These are phyloP conservation scores for Bibio marci DNA, from an alignment of 2,888 invertebrate genomes.

Conservation along the genomic window DNA sequence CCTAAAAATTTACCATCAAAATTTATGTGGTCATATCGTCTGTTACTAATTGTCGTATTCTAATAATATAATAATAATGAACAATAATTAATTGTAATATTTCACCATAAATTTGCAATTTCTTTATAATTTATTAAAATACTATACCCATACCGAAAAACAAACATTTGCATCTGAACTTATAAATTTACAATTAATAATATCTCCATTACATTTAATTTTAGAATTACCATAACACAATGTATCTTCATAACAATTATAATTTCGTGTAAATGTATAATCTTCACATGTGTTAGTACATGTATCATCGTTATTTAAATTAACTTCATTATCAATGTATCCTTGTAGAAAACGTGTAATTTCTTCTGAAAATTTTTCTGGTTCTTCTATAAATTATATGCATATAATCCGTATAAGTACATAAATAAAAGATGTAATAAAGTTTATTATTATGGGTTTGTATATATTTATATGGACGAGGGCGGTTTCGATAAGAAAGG, in stretches of 20 bases:
- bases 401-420: too few relatives aligned
- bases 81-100: not conserved
- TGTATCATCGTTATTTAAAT: slow-evolving; percentile 47
- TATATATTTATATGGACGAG: too few relatives aligned
- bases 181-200: slow-evolving; percentile 50
- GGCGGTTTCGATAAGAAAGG: too few relatives aligned
- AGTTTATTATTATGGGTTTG: too few relatives aligned
- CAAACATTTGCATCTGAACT: slow-evolving; percentile 69
- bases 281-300: slow-evolving; percentile 57
- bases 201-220: slow-evolving; percentile 40
- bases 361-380: too few relatives aligned
- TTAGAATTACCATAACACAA: slow-evolving; percentile 38
- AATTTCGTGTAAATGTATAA: slow-evolving; percentile 42
- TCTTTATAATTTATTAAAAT: not conserved
- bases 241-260: slow-evolving; percentile 46
- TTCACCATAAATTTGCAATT: not conserved
- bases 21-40: too few relatives aligned
- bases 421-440: too few relatives aligned
- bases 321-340: slow-evolving; percentile 65
- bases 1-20: slow-evolving; percentile 13
- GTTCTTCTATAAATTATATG: too few relatives aligned
- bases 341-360: slow-evolving; percentile 59
- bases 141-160: slow-evolving; percentile 36
- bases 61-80: not conserved
- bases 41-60: too few relatives aligned